These are phyloP conservation scores for Cosmia pyralina DNA, from an alignment of 2,888 invertebrate genomes.

Conservation along the genomic window DNA sequence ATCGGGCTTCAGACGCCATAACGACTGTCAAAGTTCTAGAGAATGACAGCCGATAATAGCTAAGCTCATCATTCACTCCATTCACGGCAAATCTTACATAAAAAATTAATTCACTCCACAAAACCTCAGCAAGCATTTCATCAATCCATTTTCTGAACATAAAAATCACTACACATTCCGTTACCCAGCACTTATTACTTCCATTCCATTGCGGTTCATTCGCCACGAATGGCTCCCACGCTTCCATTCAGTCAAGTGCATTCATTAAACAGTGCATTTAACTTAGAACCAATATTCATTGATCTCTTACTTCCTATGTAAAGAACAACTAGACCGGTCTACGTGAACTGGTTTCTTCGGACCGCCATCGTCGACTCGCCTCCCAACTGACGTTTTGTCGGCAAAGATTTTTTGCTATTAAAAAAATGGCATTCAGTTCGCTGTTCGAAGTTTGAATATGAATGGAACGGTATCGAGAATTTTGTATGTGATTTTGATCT, in stretches of 20 bases:
- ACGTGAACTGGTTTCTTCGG: conserved; percentile 35
- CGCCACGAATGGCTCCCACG: conserved; percentile 69
- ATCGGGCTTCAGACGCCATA: too few species aligned
- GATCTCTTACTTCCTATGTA: conserved; percentile 15
- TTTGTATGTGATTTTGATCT: conserved; percentile 24
- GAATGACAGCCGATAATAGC: too few species aligned
- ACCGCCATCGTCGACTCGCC: conserved; percentile 67
- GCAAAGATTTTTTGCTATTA: conserved; percentile 54
- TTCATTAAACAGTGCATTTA: conserved; percentile 66
- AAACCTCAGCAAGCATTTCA: conserved; percentile 31
- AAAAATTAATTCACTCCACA: conserved; percentile 3
- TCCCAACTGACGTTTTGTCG: conserved; percentile 65
- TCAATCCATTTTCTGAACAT: conserved; percentile 35
- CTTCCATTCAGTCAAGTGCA: conserved; percentile 72
- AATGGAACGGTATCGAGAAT: conserved; percentile 34
- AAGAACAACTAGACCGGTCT: conserved; percentile 32
- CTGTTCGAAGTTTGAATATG: conserved; percentile 41
- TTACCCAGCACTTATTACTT: conserved; percentile 58
- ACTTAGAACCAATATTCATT: conserved; percentile 52
- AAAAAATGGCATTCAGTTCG: conserved; percentile 35
- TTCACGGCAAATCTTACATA: background rate
- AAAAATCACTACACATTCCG: conserved; percentile 57
- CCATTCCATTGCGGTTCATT: conserved; percentile 70
- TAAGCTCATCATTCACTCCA: too few species aligned
- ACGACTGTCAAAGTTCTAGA: too few species aligned